Evolutionary conservation across 37 sponge, comb jelly and placozoan genomes (phyloP).

Genomic region (Trichoplax adhaerens): DNA sequence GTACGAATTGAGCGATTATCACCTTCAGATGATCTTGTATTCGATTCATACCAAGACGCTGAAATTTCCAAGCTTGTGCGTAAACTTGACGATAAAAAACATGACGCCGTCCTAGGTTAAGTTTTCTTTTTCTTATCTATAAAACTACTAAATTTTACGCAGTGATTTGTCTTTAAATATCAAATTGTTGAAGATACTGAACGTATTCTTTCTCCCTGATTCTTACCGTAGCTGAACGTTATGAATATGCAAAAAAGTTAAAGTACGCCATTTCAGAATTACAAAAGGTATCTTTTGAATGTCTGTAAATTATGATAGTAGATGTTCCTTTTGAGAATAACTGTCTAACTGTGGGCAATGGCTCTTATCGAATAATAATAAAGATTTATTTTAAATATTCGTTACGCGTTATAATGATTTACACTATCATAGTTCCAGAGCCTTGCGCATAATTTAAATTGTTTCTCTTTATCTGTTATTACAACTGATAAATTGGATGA

Average conservation of each 20-base stretch:
- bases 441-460: no score
- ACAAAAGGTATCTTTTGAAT: conserved; percentile 11
- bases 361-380: no score
- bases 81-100: conserved; percentile 38
- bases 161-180: no score
- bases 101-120: conserved; percentile 41
- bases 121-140: background rate
- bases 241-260: conserved; percentile 35
- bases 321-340: no score
- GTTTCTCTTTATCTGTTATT: no score
- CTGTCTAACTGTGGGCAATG: no score
- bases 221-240: conserved; percentile 28
- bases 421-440: no score
- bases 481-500: background rate
- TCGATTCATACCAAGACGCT: conserved; percentile 36
- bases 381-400: no score
- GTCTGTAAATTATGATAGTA: no score
- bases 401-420: no score
- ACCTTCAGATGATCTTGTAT: conserved; percentile 19
- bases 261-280: conserved; percentile 44
- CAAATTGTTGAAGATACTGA: no score
- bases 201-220: background rate
- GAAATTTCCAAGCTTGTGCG: conserved; percentile 42
- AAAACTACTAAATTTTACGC: background rate
- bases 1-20: background rate